Evolutionary conservation across 2,888 invertebrate species (phyloP), one percentile per base, ranked within the genome.

Genomic region (Leptinotarsa juncta): DNA sequence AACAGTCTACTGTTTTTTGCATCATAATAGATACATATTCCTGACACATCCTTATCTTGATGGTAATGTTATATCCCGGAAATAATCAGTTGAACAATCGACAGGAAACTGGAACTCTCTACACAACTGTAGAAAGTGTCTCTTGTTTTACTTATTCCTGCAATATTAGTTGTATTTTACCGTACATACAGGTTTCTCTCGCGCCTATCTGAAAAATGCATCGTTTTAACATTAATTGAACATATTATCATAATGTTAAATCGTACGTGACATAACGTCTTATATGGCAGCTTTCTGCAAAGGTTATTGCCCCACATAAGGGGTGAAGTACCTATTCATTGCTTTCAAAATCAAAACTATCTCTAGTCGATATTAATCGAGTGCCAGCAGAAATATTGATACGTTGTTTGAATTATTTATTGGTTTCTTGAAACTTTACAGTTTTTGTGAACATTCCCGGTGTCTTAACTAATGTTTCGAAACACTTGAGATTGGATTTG

Each of bases 271-370:
- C 62, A 62, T n/a, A 62, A 62, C 62, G 42, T 62, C 62, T 32
- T 62, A 62, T 42, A 62, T 62, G 62, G 42, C 62, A 42, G 67
- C 67, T 51, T 51, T 67, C 55, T 55, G 68, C 55, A 55, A 32
- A 68, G 68, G 68, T 68, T 68, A 55, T 68, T 68, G 68, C 68
- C 55, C 68, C 42, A 68, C 55, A 68, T 55, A 14, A 50, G 68
- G 68, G 68, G 48, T 51, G 67, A 53, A 50, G 32, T 55, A 26
- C 67, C 62, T 42, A n/a, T 62, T 26, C 15, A 26, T 60, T 14
- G 60, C 15, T 3, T 10, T 57, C 23, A 23, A 57, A 57, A 57
- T 57, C 57, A 57, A 57, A 62, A 42, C 42, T 16, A 42, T 62
- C 32, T 62, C 62, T 18, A 62, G 62, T 32, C 14, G 14, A 32